Conservation (phyloP, 1,140 invertebrate species). For the Coboldia fuscipes region DNA sequence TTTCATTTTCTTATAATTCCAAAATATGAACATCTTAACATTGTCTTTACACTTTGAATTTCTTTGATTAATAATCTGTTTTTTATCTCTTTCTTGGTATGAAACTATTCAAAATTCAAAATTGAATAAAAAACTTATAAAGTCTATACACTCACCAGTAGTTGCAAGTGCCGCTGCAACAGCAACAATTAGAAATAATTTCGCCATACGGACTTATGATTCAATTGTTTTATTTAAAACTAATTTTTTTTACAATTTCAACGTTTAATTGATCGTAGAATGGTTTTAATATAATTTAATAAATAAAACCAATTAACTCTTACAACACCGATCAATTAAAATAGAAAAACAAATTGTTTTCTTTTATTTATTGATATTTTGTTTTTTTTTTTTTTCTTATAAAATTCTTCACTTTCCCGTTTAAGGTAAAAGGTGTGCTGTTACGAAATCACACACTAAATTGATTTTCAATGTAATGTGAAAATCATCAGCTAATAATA, state of each 20-base stretch:
- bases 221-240: neutral
- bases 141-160: conserved; percentile 1
- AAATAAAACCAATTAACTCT: neutral
- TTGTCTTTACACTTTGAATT: neutral
- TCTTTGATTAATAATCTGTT: neutral
- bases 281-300: neutral
- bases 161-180: neutral
- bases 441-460: too few relatives aligned
- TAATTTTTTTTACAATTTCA: neutral
- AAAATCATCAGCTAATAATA: too few relatives aligned
- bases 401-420: too few relatives aligned
- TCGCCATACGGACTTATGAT: neutral
- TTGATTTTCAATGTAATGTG: too few relatives aligned
- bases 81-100: neutral
- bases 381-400: neutral
- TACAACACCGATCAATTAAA: neutral
- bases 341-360: neutral
- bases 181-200: neutral
- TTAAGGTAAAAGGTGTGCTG: too few relatives aligned
- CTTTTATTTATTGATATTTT: neutral
- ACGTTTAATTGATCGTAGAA: neutral
- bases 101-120: neutral
- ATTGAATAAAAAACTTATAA: neutral
- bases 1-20: neutral
- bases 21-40: neutral